Base-by-base conservation (phyloP, 2,797 vertebrate genomes). In the Octomys mimax region DNA sequence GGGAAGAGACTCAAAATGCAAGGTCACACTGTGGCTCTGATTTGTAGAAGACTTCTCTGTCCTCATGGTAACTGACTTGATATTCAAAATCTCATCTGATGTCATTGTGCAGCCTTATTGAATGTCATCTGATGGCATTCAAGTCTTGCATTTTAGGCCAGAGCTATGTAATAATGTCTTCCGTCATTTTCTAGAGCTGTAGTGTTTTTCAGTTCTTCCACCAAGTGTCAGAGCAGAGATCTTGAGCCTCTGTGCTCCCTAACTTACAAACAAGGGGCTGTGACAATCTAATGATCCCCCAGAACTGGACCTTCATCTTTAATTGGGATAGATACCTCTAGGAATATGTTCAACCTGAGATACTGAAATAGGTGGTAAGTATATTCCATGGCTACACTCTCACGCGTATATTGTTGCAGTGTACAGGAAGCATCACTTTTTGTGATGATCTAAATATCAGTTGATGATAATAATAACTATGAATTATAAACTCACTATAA, bases 1-100 rank as follows among this genome's bases (percentile, higher is more conserved):
- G 94, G 96, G 93, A 96, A 94, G 92, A 91, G 92, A 70, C 62
- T 82, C 73, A 85, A 96, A 94, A 36, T 31, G 22, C 70, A 96
- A 77, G 22, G 59, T 73, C 42, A 61, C 87, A 64, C 91, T 46
- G 59, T 86, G 66, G 84, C 62, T 96, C 71, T 68, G 59, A 61
- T n/a, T 28, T n/a, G 73, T 83, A 91, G 83, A 80, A 81, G 66
- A 66, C 31, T 78, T 80, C 57, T 82, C 90, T 62, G 73, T 77
- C 28, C n/a, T 87, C 59, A 91, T 80, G 79, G 49, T 36, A 73
- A 70, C 42, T 42, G 83, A 94, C 75, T 42, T 62, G 66, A 87
- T 80, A n/a, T 70, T 36, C n/a, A 52, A 36, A 70, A 26, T 62
- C 77, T 83, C n/a, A 1, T 39, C 33, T 82, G 62, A 64, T 66